These are phyloP conservation scores for Neosalanx taihuensis DNA, from an alignment of 2,797 vertebrate genomes.

Conservation along the genomic window DNA sequence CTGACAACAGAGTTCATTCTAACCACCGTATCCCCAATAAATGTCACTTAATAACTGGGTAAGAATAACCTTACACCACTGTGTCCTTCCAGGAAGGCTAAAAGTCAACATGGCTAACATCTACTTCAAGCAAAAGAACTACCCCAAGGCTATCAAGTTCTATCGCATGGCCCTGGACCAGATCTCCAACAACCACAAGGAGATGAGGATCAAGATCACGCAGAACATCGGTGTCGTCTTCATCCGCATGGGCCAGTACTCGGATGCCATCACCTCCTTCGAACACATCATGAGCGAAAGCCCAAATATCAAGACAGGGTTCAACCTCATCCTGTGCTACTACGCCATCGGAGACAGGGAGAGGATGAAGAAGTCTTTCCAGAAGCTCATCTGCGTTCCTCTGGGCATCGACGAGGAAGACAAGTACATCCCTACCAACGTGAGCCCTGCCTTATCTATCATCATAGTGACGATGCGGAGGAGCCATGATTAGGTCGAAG, in stretches of 20 bases:
- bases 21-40: neutral
- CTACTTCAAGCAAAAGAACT: slow-evolving; percentile 94
- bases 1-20: neutral
- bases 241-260: slow-evolving; percentile 88
- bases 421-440: slow-evolving; percentile 85
- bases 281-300: slow-evolving; percentile 94
- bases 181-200: slow-evolving; percentile 88
- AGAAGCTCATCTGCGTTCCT: slow-evolving; percentile 89
- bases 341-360: slow-evolving; percentile 88
- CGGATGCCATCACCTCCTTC: slow-evolving; percentile 88
- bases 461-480: too few relatives aligned
- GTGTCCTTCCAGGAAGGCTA: slow-evolving; percentile 76
- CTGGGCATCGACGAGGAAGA: slow-evolving; percentile 90
- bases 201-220: slow-evolving; percentile 97
- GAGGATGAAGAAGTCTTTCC: slow-evolving; percentile 95
- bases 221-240: slow-evolving; percentile 94
- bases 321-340: slow-evolving; percentile 92
- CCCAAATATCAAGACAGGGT: slow-evolving; percentile 89
- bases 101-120: slow-evolving; percentile 99
- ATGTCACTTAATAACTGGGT: too few relatives aligned
- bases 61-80: neutral
- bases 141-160: slow-evolving; percentile 94
- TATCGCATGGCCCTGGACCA: slow-evolving; percentile 97
- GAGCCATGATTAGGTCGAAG: neutral
- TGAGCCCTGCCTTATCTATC: slow-evolving; percentile 65